Evolutionary conservation across 1,140 invertebrate genomes (phyloP).

Genomic region (Musca domestica): DNA sequence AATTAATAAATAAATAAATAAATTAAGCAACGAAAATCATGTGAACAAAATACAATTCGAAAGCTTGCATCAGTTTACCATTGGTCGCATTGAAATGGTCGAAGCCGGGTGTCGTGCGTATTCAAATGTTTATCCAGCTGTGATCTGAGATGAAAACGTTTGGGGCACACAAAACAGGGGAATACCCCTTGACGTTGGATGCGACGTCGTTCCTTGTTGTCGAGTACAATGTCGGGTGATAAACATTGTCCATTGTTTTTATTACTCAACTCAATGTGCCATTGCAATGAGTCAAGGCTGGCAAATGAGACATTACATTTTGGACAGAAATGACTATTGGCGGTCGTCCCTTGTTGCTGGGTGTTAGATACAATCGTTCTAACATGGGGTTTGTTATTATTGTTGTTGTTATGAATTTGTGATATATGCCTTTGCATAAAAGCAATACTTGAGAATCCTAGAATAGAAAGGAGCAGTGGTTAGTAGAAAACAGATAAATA

Average conservation of each 20-base stretch:
- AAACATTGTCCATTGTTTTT: constrained; percentile 27
- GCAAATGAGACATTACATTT: constrained; percentile 23
- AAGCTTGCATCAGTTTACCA: background rate
- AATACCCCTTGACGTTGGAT: constrained; percentile 3
- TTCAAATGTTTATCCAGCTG: constrained; percentile 23
- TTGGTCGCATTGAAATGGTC: constrained; percentile 12
- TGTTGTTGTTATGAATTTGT: constrained; percentile 21
- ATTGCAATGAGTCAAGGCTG: constrained; percentile 11
- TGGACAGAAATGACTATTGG: background rate
- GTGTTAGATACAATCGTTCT: too few species aligned
- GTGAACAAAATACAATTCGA: too few species aligned
- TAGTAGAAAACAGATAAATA: background rate
- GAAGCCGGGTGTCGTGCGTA: constrained; percentile 8
- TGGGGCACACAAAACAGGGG: constrained; percentile 22
- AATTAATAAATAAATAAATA: too few species aligned
- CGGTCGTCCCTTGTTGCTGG: background rate
- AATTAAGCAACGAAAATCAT: too few species aligned
- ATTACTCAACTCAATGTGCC: constrained; percentile 10
- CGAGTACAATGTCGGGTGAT: background rate
- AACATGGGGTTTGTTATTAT: background rate
- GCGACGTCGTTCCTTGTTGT: constrained; percentile 1
- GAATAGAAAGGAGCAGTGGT: background rate
- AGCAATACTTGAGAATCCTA: constrained; percentile 15
- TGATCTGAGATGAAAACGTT: constrained; percentile 15
- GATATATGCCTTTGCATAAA: constrained; percentile 23